Evolutionary conservation across 2,888 invertebrate species (phyloP), one percentile per base, ranked within the genome.

Genomic region (Drosophila kambysellisi): DNA sequence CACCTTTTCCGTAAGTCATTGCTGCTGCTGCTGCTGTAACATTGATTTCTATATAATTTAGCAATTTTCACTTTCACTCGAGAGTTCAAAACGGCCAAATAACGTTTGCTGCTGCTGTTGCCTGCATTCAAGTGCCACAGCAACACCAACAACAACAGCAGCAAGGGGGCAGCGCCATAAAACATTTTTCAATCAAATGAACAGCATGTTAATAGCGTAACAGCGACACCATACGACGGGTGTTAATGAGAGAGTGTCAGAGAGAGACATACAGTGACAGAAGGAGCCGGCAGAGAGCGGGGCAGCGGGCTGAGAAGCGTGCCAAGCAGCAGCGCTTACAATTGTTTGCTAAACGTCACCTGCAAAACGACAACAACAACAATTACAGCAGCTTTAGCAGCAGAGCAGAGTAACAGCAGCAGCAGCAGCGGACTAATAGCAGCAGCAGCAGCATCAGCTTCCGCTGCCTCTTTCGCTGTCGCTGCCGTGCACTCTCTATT

Each of bases 1-100:
- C 82, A 81, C 51, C 68, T 66, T 70, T 76, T 70, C 50, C 54
- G 80, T 79, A 79, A 65, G 57, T 30, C 50, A 51, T 30, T 30
- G 51, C 62, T 51, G 68, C 48, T 12, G 51, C 41, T 56, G 79
- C 58, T 69, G 78, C 56, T 69, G 78, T 58, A 83, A 74, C 74
- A 85, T 80, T 80, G 85, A 85, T 89, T 82, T 89, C 74, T 83
- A 76, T 88, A 79, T 89, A 84, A 88, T 88, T 90, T 90, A 76
- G 83, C 74, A 91, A 91, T 91, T 91, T 91, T 90, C 91, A 89
- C 91, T 91, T 90, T 90, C 90, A 91, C 90, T 91, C 76, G 73
- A 70, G 77, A 76, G 78, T 79, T 79, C 81, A 81, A 83, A 79
- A 65, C 81, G 67, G 52, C 76, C 73, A 81, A 81, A 72, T 70